Evolutionary conservation across 2,888 invertebrate genomes (phyloP).

Genomic region (Cyaniris semiargus): DNA sequence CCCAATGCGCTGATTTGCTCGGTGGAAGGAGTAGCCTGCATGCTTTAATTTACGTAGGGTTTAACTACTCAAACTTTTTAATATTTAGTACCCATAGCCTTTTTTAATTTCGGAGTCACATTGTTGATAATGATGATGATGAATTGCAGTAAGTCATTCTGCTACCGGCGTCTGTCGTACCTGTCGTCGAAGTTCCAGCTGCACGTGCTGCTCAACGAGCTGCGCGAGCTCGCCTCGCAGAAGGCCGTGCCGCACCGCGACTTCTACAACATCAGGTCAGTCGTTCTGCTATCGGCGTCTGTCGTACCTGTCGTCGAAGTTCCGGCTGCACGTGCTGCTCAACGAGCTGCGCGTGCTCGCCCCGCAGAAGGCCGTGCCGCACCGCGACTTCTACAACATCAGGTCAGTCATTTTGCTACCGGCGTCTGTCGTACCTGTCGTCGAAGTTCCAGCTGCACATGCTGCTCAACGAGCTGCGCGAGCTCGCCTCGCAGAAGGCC

Average conservation of each 20-base stretch:
- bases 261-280: slow-evolving; percentile 97
- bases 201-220: slow-evolving; percentile 96
- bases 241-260: slow-evolving; percentile 99
- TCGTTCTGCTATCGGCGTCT: slow-evolving; percentile 95
- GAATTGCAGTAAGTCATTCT: slow-evolving; percentile 93
- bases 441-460: slow-evolving; percentile 98
- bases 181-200: slow-evolving; percentile 98
- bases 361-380: slow-evolving; percentile 98
- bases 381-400: slow-evolving; percentile 90
- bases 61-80: too few species aligned
- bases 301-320: slow-evolving; percentile 97
- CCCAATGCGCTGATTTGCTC: too few species aligned
- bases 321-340: slow-evolving; percentile 96
- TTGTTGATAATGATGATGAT: background rate
- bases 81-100: too few species aligned
- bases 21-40: too few species aligned
- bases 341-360: slow-evolving; percentile 98
- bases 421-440: slow-evolving; percentile 96
- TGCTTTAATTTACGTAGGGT: too few species aligned
- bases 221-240: slow-evolving; percentile 97
- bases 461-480: slow-evolving; percentile 95
- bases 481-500: too few species aligned
- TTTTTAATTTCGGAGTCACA: too few species aligned
- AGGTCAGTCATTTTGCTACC: slow-evolving; percentile 91
- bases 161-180: slow-evolving; percentile 97